Conservation (phyloP, 1,140 invertebrate species). For the Trigoniulus corallinus region DNA sequence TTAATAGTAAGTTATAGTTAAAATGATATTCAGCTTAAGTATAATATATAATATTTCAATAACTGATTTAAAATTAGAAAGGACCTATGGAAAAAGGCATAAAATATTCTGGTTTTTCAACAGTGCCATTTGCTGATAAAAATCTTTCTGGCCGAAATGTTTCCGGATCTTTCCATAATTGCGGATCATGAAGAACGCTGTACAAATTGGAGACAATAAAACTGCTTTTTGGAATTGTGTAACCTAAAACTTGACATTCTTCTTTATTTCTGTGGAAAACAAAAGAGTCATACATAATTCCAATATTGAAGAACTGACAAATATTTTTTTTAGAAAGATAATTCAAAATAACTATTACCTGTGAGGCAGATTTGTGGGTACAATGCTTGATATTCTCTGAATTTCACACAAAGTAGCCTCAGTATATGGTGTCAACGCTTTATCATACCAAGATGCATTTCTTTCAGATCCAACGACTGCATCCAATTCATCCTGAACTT, state of each 20-base stretch:
- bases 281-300: background rate
- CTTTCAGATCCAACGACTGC: constrained; percentile 20
- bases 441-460: constrained; percentile 13
- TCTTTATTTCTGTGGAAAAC: constrained; percentile 2
- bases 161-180: constrained; percentile 68
- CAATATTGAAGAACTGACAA: no score
- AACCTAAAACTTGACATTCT: constrained; percentile 14
- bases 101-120: constrained; percentile 68
- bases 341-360: no score
- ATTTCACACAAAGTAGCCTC: constrained; percentile 23
- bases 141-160: constrained; percentile 68
- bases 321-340: no score
- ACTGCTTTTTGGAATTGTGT: constrained; percentile 53
- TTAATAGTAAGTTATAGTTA: no score
- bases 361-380: no score
- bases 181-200: constrained; percentile 71
- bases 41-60: no score
- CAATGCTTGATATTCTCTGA: constrained; percentile 17
- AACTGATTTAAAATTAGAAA: no score
- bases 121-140: constrained; percentile 54
- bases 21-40: no score
- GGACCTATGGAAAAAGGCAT: constrained; percentile 79
- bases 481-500: constrained; percentile 26
- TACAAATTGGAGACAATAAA: constrained; percentile 70
- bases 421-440: constrained; percentile 20